These are phyloP conservation scores for Hemicrepidius hirtus DNA, from an alignment of 2,888 invertebrate genomes.

Conservation along the genomic window DNA sequence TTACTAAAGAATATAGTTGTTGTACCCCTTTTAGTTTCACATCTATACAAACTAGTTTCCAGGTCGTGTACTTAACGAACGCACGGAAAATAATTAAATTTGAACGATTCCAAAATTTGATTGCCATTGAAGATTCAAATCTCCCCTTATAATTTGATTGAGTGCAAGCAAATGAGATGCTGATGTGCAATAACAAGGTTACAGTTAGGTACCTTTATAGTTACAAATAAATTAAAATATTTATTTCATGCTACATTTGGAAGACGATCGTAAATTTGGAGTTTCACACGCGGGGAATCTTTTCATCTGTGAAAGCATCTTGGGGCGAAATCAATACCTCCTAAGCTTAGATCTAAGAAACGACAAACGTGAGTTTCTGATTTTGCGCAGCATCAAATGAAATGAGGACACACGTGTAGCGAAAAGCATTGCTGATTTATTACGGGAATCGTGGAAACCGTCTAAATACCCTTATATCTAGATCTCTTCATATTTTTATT, in stretches of 20 bases:
- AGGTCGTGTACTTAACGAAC: too few relatives aligned
- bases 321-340: slow-evolving; percentile 28
- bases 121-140: too few relatives aligned
- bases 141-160: too few relatives aligned
- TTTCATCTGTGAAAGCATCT: slow-evolving; percentile 32
- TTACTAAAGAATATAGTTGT: too few relatives aligned
- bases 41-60: too few relatives aligned
- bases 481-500: slow-evolving; percentile 16
- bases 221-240: slow-evolving; percentile 7
- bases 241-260: slow-evolving; percentile 9
- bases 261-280: slow-evolving; percentile 9
- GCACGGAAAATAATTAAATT: too few relatives aligned
- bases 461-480: slow-evolving; percentile 19
- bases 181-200: too few relatives aligned
- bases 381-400: slow-evolving; percentile 17
- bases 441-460: slow-evolving; percentile 10
- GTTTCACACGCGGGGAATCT: slow-evolving; percentile 27
- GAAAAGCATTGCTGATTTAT: slow-evolving; percentile 15
- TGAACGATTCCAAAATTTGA: too few relatives aligned
- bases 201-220: background rate
- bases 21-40: too few relatives aligned
- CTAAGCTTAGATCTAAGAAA: slow-evolving; percentile 12
- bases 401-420: slow-evolving; percentile 13
- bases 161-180: too few relatives aligned
- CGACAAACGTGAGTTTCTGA: slow-evolving; percentile 24